Percentiles rank a stretch among this genome's conserved stretches.
These are phyloP conservation scores for Misgurnus mizolepis DNA, from an alignment of 2,113 vertebrate species.

Conservation along the genomic window DNA sequence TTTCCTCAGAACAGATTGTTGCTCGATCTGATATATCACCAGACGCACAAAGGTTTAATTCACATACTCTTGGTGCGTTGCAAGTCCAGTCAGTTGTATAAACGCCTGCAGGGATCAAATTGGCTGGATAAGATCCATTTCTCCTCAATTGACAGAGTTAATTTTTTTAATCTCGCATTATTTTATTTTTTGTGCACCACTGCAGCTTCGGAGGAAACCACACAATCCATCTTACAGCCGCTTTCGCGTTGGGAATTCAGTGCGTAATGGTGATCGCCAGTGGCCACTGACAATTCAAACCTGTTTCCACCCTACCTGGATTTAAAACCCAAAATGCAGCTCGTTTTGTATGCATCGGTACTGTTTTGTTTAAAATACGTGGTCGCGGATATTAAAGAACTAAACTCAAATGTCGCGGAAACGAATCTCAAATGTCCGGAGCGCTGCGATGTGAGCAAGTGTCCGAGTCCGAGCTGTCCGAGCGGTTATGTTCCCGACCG, in stretches of 20 bases:
- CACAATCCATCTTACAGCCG: not conserved
- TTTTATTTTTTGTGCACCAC: not conserved
- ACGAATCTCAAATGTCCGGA: conserved; percentile 73
- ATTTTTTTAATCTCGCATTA: not conserved
- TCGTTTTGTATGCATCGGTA: conserved; percentile 48
- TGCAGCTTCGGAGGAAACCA: not conserved
- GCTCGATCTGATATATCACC: not conserved
- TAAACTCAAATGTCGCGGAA: conserved; percentile 49
- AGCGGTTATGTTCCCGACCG: conserved; percentile 89
- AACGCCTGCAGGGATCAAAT: not conserved
- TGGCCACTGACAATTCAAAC: not conserved
- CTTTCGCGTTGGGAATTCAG: not conserved
- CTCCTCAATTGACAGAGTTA: not conserved
- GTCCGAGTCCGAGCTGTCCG: conserved; percentile 88
- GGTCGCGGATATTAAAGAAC: conserved; percentile 57
- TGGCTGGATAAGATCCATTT: not conserved
- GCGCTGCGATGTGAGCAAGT: conserved; percentile 87
- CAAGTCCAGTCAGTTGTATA: not conserved
- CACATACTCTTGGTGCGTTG: not conserved
- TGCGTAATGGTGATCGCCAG: conserved; percentile 25
- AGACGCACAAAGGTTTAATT: not conserved
- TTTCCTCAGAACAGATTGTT: not conserved
- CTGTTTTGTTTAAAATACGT: conserved; percentile 36
- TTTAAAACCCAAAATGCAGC: conserved; percentile 56
- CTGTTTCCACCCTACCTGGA: not conserved